Percentiles rank a stretch among this genome's conserved stretches.
phyloP scores from a whole-genome alignment of 1,140 invertebrate species.

The Anoplophora glabripennis region DNA sequence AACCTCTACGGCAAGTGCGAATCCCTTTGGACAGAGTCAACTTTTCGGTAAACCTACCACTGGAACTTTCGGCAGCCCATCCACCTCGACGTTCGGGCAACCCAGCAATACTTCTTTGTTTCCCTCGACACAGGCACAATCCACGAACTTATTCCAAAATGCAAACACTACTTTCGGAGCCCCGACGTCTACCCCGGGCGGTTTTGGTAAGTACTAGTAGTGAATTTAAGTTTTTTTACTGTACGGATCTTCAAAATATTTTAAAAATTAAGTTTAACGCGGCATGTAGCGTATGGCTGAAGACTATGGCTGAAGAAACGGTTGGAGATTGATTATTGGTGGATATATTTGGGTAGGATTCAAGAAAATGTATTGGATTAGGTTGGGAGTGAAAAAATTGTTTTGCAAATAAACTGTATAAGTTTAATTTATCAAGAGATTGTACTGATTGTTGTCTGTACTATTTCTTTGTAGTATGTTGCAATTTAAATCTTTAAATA shows the following conservation, averaged over 20 bases:
- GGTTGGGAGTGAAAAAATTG: too few relatives aligned
- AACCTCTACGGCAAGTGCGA: slow-evolving; percentile 20
- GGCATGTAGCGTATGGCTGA: too few relatives aligned
- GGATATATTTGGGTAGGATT: too few relatives aligned
- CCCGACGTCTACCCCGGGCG: slow-evolving; percentile 34
- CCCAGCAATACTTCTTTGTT: slow-evolving; percentile 23
- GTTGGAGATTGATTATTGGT: too few relatives aligned
- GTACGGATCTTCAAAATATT: neutral
- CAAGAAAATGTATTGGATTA: too few relatives aligned
- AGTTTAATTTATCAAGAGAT: too few relatives aligned
- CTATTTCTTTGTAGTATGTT: too few relatives aligned
- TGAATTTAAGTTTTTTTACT: neutral
- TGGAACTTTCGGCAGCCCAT: slow-evolving; percentile 26
- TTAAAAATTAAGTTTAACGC: too few relatives aligned
- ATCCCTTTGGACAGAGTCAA: slow-evolving; percentile 36
- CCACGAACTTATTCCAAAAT: slow-evolving; percentile 20
- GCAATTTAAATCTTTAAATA: too few relatives aligned
- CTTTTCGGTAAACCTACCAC: slow-evolving; percentile 34
- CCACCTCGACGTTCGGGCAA: slow-evolving; percentile 60
- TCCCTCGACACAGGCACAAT: slow-evolving; percentile 14
- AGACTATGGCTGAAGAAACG: neutral
- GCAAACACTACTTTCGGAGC: slow-evolving; percentile 25
- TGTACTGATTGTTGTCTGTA: too few relatives aligned
- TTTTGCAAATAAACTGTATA: too few relatives aligned
- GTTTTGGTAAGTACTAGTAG: slow-evolving; percentile 43